Percentiles rank a stretch among this genome's conserved stretches.
phyloP scores from a whole-genome alignment of 2,113 vertebrate species.

The Aegotheles bennettii region DNA sequence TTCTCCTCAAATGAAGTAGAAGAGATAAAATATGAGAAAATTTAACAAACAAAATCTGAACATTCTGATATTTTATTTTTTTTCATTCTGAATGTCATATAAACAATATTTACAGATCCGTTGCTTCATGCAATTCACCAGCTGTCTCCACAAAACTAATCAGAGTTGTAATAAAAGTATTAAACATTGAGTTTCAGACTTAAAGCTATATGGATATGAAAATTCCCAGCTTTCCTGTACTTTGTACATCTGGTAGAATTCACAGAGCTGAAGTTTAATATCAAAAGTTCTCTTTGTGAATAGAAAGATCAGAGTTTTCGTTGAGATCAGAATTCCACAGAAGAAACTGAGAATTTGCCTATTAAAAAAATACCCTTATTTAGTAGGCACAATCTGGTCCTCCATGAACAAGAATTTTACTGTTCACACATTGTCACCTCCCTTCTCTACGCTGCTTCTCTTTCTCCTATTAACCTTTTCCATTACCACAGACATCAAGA shows the following conservation, averaged over 20 bases:
- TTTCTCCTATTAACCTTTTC: not conserved
- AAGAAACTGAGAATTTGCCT: not conserved
- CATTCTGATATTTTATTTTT: not conserved
- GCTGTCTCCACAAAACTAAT: not conserved
- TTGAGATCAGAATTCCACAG: not conserved
- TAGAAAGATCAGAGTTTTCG: not conserved
- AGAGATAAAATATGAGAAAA: not conserved
- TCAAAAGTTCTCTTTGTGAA: not conserved
- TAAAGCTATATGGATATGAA: not conserved
- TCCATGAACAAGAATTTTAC: not conserved
- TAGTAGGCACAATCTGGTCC: not conserved
- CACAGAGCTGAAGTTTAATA: not conserved
- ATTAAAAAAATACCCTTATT: not conserved
- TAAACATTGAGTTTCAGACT: not conserved
- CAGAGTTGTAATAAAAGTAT: not conserved
- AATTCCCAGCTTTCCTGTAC: not conserved
- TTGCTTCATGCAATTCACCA: not conserved
- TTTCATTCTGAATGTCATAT: not conserved
- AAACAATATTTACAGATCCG: not conserved
- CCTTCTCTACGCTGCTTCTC: not conserved
- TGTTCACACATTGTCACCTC: not conserved
- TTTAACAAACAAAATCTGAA: not conserved
- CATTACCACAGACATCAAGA: not conserved
- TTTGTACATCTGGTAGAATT: not conserved
- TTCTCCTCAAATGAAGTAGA: not conserved